Percentiles rank a stretch among this genome's conserved stretches.
These are phyloP conservation scores for Musca domestica DNA, from an alignment of 1,140 invertebrate species.

Conservation along the genomic window DNA sequence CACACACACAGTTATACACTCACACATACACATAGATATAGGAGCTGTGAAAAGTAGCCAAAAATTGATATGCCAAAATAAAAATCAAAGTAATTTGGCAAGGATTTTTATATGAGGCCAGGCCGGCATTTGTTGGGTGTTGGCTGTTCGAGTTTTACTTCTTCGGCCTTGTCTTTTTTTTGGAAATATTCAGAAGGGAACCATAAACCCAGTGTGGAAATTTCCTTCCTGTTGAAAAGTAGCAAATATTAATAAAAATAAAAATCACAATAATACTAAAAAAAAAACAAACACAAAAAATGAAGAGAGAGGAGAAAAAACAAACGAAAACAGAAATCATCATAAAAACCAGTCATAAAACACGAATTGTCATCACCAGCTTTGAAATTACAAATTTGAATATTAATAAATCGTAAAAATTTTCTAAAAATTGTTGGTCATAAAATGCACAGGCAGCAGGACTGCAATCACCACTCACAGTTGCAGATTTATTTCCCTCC, in stretches of 20 bases:
- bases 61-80: neutral
- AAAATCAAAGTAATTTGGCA: slow-evolving; percentile 17
- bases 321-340: neutral
- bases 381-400: slow-evolving; percentile 18
- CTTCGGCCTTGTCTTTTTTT: too few relatives aligned
- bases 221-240: neutral
- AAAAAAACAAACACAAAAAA: neutral
- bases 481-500: neutral
- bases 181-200: neutral
- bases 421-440: neutral
- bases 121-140: too few relatives aligned
- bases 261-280: slow-evolving; percentile 13
- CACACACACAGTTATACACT: too few relatives aligned
- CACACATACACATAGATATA: too few relatives aligned
- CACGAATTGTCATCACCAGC: slow-evolving; percentile 8
- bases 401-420: slow-evolving; percentile 20
- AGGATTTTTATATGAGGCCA: slow-evolving; percentile 9
- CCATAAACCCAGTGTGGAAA: neutral
- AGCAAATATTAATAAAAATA: slow-evolving; percentile 6
- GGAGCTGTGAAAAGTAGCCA: neutral
- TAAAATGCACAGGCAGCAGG: neutral
- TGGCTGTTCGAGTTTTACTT: too few relatives aligned
- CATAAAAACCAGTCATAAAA: neutral
- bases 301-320: neutral
- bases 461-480: neutral